Conservation (phyloP, 1,140 invertebrate genomes). For the Sycobia sp. region DNA sequence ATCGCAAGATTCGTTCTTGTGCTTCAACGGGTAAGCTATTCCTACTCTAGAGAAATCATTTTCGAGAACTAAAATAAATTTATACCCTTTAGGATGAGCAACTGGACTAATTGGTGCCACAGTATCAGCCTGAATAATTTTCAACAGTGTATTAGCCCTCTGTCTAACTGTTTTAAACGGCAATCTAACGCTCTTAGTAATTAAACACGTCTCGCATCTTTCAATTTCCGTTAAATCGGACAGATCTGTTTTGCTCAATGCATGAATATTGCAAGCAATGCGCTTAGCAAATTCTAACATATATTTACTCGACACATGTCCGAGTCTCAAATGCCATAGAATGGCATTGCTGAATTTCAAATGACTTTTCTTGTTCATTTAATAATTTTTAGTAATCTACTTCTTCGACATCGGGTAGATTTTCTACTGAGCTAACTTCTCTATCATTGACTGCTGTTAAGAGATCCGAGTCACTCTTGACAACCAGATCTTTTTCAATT, state of each 20-base stretch:
- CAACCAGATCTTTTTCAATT: too few species aligned
- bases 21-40: constrained; percentile 19
- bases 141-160: neutral
- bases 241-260: neutral
- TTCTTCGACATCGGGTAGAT: too few species aligned
- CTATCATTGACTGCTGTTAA: too few species aligned
- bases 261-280: neutral
- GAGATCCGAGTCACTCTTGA: too few species aligned
- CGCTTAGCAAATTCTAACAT: neutral
- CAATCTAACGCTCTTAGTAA: neutral
- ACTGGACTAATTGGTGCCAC: constrained; percentile 4
- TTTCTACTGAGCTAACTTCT: too few species aligned
- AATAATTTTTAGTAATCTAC: neutral
- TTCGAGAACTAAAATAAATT: constrained; percentile 1
- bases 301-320: neutral
- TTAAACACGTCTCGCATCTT: neutral
- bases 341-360: too few species aligned
- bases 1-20: constrained; percentile 9
- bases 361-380: neutral
- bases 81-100: constrained; percentile 4
- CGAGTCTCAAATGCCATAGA: too few species aligned
- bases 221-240: neutral
- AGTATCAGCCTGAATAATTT: neutral
- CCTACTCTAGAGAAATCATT: constrained; percentile 7
- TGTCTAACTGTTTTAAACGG: neutral